These are phyloP conservation scores for Plagiodera versicolora DNA, from an alignment of 2,888 invertebrate genomes.

Conservation along the genomic window DNA sequence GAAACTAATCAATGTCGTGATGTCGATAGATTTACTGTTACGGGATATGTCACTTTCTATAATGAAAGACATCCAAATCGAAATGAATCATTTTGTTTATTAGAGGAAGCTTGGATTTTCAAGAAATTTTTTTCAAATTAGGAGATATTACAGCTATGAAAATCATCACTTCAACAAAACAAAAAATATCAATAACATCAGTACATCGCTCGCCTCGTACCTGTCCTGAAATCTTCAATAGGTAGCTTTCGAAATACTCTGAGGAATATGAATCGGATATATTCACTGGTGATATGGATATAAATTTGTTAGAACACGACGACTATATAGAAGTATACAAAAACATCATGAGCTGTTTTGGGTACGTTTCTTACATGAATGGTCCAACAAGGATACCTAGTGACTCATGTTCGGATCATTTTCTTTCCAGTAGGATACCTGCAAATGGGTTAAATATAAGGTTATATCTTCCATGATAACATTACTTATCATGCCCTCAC, in stretches of 20 bases:
- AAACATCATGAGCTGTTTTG: neutral
- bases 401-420: constrained; percentile 2
- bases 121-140: too few species aligned
- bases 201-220: too few species aligned
- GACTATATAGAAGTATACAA: too few species aligned
- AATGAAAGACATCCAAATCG: too few species aligned
- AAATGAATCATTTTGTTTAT: too few species aligned
- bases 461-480: neutral
- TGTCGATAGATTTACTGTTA: neutral
- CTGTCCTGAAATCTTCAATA: neutral
- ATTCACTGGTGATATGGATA: constrained; percentile 2
- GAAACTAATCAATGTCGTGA: neutral
- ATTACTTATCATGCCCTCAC: neutral
- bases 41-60: too few species aligned
- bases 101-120: too few species aligned
- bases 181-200: too few species aligned
- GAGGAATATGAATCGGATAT: too few species aligned
- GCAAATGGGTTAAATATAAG: neutral
- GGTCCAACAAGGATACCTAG: constrained; percentile 2
- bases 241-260: neutral
- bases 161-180: too few species aligned
- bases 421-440: neutral
- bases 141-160: too few species aligned
- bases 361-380: constrained; percentile 1
- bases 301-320: constrained; percentile 5